phyloP scores from a whole-genome alignment of 2,888 invertebrate genomes.

The Catotricha subobsoleta region DNA sequence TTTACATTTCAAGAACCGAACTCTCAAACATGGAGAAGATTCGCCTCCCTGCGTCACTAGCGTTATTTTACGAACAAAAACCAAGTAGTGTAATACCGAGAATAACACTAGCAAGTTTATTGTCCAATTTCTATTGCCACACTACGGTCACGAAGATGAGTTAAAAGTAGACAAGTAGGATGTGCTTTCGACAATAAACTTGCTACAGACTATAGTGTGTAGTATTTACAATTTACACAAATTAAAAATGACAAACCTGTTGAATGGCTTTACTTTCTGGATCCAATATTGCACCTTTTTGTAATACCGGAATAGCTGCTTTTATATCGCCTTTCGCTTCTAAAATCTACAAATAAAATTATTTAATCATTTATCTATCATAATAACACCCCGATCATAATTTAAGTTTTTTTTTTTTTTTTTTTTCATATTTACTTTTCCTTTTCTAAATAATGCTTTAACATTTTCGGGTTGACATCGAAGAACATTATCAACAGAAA shows the following conservation, averaged over 20 bases:
- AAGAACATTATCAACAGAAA: conserved; percentile 67
- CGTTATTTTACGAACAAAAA: too few species aligned
- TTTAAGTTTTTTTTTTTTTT: background rate
- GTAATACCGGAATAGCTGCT: conserved; percentile 47
- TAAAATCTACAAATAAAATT: conserved; percentile 34
- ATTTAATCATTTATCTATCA: background rate
- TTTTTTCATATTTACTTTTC: conserved; percentile 32
- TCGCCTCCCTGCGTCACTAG: too few species aligned
- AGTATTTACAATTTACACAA: too few species aligned
- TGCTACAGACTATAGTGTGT: too few species aligned
- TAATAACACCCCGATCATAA: background rate
- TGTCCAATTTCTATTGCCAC: too few species aligned
- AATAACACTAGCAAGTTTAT: too few species aligned
- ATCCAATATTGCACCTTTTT: conserved; percentile 42
- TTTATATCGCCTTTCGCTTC: conserved; percentile 48
- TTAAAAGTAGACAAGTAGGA: too few species aligned
- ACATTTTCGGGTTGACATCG: conserved; percentile 72
- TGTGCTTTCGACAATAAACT: too few species aligned
- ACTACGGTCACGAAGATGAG: too few species aligned
- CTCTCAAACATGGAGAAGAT: too few species aligned
- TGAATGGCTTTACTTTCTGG: conserved; percentile 44
- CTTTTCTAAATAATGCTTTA: conserved; percentile 79
- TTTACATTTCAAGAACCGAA: too few species aligned
- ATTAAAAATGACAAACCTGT: conserved; percentile 21
- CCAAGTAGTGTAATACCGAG: too few species aligned